Evolutionary conservation across 2,797 vertebrate genomes (phyloP).

Genomic region (Valencia hispanica): DNA sequence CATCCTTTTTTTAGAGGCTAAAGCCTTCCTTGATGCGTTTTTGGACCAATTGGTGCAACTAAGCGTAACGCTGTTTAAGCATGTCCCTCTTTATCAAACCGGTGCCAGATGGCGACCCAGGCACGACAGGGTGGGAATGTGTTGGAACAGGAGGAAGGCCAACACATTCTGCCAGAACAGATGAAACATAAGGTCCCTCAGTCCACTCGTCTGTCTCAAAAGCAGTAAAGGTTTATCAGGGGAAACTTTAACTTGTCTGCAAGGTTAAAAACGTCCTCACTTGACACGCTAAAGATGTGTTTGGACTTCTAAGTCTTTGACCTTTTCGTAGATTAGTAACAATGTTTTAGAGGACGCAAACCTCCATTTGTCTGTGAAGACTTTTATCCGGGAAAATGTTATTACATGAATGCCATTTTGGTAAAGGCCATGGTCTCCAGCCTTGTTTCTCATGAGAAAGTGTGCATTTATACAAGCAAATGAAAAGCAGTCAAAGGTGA

Average conservation of each 20-base stretch:
- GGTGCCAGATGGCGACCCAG: neutral
- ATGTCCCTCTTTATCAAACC: constrained; percentile 7
- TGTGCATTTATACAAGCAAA: constrained; percentile 26
- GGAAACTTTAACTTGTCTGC: constrained; percentile 8
- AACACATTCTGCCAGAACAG: constrained; percentile 4
- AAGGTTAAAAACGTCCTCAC: neutral
- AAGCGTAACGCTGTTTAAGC: neutral
- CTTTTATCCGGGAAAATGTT: constrained; percentile 35
- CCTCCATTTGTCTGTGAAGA: constrained; percentile 34
- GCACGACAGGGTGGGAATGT: neutral
- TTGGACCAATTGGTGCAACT: neutral
- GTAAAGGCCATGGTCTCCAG: constrained; percentile 42
- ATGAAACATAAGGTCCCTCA: constrained; percentile 8
- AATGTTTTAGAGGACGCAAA: constrained; percentile 34
- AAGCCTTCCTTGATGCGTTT: neutral
- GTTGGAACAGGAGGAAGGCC: constrained; percentile 13
- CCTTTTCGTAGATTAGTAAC: constrained; percentile 40
- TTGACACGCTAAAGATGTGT: constrained; percentile 18
- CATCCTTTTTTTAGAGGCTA: neutral
- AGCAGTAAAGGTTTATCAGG: constrained; percentile 13
- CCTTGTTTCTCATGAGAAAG: constrained; percentile 19
- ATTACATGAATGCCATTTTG: constrained; percentile 41
- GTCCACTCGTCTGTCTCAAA: neutral
- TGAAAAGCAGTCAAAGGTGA: constrained; percentile 28
- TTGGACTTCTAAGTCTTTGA: constrained; percentile 11